These are phyloP conservation scores for Brachycybe producta DNA, from an alignment of 2,888 invertebrate species.

Conservation along the genomic window DNA sequence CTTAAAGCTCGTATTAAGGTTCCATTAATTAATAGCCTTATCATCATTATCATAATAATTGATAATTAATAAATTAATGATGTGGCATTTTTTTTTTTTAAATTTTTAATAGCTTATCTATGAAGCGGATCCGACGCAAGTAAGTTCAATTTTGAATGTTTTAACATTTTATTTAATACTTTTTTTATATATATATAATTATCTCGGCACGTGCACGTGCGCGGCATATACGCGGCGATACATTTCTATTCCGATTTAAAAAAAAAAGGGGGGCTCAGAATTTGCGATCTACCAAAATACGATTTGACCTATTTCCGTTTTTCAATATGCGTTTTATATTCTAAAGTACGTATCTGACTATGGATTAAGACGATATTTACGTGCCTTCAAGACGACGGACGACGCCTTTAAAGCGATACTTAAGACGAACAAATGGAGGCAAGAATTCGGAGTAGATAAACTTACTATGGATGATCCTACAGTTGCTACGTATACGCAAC, in stretches of 20 bases:
- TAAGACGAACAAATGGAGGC: slow-evolving; percentile 67
- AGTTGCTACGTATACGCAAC: slow-evolving; percentile 44
- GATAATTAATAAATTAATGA: no score
- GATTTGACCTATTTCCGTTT: neutral
- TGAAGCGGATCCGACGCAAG: slow-evolving; percentile 55
- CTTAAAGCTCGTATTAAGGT: slow-evolving; percentile 13
- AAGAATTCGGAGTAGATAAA: slow-evolving; percentile 52
- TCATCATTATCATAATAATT: no score
- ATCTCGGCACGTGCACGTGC: neutral
- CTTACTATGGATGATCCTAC: slow-evolving; percentile 42
- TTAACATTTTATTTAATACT: neutral
- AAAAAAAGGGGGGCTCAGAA: neutral
- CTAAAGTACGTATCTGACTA: slow-evolving; percentile 53
- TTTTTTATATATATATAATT: neutral
- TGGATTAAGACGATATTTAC: slow-evolving; percentile 49
- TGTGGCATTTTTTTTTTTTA: no score
- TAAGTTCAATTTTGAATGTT: slow-evolving; percentile 6
- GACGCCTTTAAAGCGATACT: slow-evolving; percentile 59
- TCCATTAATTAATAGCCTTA: neutral
- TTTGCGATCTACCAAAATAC: neutral
- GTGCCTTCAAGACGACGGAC: slow-evolving; percentile 60
- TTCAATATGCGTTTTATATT: neutral
- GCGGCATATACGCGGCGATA: neutral
- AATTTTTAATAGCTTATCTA: slow-evolving; percentile 42
- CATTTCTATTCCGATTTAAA: neutral